Evolutionary conservation across 2,797 vertebrate genomes (phyloP).

Genomic region (Lycodopsis pacificus): DNA sequence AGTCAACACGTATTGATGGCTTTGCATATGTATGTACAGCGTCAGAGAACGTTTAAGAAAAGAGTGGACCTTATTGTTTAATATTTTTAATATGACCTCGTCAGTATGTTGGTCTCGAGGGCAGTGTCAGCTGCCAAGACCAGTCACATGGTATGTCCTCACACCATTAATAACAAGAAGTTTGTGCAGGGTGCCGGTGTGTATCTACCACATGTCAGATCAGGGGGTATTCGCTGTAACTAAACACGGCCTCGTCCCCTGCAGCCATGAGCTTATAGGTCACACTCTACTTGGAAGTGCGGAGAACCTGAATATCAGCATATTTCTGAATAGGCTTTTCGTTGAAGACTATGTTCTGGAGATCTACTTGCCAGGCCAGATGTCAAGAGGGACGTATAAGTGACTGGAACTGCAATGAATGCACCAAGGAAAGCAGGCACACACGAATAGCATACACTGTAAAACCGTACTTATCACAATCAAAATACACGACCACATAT

Average conservation of each 20-base stretch:
- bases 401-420: slow-evolving; percentile 26
- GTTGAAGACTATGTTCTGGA: slow-evolving; percentile 37
- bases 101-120: background rate
- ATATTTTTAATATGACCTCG: background rate
- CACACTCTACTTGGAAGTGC: slow-evolving; percentile 42
- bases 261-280: slow-evolving; percentile 64
- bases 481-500: slow-evolving; percentile 24
- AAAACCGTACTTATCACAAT: slow-evolving; percentile 16
- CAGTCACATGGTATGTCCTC: slow-evolving; percentile 39
- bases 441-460: background rate
- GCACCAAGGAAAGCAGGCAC: background rate
- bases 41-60: background rate
- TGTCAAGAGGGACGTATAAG: slow-evolving; percentile 29
- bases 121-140: slow-evolving; percentile 39
- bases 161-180: slow-evolving; percentile 31
- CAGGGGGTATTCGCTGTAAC: slow-evolving; percentile 43
- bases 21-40: slow-evolving; percentile 6
- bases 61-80: background rate
- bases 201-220: slow-evolving; percentile 53
- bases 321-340: slow-evolving; percentile 68
- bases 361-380: slow-evolving; percentile 46
- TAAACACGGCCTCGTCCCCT: slow-evolving; percentile 48
- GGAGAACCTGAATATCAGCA: slow-evolving; percentile 79
- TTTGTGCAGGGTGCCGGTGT: slow-evolving; percentile 40
- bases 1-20: slow-evolving; percentile 60